Conservation (phyloP, 2,797 vertebrate species). For the Apodemus agrarius region DNA sequence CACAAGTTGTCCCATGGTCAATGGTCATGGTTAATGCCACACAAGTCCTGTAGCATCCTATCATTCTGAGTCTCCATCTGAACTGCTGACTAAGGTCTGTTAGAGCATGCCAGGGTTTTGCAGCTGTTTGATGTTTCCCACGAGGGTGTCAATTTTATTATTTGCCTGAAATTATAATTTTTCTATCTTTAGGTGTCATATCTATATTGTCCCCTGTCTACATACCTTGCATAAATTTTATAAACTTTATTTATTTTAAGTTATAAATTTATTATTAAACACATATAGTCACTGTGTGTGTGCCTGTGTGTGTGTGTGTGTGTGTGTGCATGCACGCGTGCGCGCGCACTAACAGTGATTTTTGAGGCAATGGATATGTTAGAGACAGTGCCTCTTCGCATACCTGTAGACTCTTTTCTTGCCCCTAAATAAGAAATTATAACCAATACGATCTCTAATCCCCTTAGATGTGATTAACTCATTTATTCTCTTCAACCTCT, state of each 20-base stretch:
- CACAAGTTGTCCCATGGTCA: background rate
- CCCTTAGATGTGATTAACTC: background rate
- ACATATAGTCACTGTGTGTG: background rate
- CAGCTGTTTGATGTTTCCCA: background rate
- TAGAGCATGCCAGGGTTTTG: background rate
- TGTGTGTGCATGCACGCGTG: background rate
- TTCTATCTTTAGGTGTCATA: background rate
- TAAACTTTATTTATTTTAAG: background rate
- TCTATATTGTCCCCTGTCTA: background rate
- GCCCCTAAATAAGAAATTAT: background rate
- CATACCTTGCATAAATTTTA: background rate
- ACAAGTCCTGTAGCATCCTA: background rate
- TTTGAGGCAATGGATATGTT: background rate
- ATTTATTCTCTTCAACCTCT: background rate
- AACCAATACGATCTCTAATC: background rate
- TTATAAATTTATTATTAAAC: background rate
- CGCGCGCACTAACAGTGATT: background rate
- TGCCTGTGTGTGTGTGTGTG: background rate
- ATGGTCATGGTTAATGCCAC: background rate
- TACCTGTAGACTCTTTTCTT: background rate
- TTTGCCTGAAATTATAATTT: background rate
- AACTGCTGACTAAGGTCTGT: background rate
- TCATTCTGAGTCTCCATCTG: background rate
- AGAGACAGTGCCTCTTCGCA: background rate
- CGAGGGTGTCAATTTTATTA: background rate